phyloP scores from a whole-genome alignment of 2,888 invertebrate species.

The Pterostichus madidus region DNA sequence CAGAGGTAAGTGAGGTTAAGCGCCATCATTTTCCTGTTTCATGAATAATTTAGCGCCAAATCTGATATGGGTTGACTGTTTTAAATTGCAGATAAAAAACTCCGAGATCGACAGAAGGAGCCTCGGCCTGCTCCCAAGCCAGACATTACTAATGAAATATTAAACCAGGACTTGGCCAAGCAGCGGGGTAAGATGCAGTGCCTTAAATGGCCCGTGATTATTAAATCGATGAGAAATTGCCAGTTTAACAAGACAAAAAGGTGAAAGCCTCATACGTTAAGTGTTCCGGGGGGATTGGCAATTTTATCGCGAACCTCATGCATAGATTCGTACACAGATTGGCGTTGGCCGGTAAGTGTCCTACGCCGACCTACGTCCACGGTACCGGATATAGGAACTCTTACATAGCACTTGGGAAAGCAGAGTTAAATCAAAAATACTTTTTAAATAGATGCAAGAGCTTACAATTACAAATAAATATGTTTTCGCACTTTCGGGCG shows the following conservation, averaged over 20 bases:
- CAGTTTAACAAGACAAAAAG: slow-evolving; percentile 64
- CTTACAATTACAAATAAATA: too few relatives aligned
- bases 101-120: slow-evolving; percentile 71
- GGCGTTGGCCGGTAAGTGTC: too few relatives aligned
- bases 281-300: slow-evolving; percentile 57
- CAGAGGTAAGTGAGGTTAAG: slow-evolving; percentile 53
- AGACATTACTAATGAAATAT: slow-evolving; percentile 73
- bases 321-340: slow-evolving; percentile 29
- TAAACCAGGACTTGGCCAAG: slow-evolving; percentile 73
- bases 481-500: too few relatives aligned
- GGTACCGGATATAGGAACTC: not conserved
- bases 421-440: too few relatives aligned
- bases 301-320: slow-evolving; percentile 52
- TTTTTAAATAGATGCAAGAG: too few relatives aligned
- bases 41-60: slow-evolving; percentile 66
- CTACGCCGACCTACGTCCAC: not conserved
- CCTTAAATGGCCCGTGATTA: slow-evolving; percentile 65
- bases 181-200: slow-evolving; percentile 72
- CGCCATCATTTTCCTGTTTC: slow-evolving; percentile 41
- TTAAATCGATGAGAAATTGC: slow-evolving; percentile 66
- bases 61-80: slow-evolving; percentile 67
- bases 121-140: slow-evolving; percentile 69
- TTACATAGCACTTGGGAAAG: not conserved
- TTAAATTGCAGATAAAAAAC: slow-evolving; percentile 66
- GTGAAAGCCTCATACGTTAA: slow-evolving; percentile 44